A percentile compares a stretch with the other conserved stretches of the same genome.
These are phyloP conservation scores for human (Homo sapiens) DNA, from an alignment of 2,113 vertebrate genomes.

Conservation along the genomic window DNA sequence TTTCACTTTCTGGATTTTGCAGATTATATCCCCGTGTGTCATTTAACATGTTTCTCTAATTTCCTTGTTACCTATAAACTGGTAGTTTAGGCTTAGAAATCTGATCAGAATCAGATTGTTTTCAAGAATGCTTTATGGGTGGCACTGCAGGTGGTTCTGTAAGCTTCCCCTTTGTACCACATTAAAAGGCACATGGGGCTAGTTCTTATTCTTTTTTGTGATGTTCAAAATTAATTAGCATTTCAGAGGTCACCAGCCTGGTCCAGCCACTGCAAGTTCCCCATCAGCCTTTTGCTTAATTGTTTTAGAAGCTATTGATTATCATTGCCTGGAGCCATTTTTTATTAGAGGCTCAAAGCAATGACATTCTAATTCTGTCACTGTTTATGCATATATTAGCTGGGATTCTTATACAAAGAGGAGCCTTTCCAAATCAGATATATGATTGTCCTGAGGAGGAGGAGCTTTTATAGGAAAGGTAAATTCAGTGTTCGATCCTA, in stretches of 20 bases:
- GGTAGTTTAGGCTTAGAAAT: not conserved
- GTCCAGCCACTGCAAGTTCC: not conserved
- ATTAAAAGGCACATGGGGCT: not conserved
- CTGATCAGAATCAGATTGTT: not conserved
- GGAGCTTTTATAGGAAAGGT: conserved; percentile 13
- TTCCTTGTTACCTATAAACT: not conserved
- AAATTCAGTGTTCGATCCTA: not conserved
- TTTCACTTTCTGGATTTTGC: conserved; percentile 7
- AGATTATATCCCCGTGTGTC: not conserved
- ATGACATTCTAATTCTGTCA: not conserved
- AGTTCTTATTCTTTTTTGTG: not conserved
- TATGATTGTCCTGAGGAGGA: not conserved
- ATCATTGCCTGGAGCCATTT: not conserved
- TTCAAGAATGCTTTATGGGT: not conserved
- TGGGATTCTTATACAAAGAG: not conserved
- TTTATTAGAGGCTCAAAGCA: not conserved
- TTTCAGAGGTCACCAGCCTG: not conserved
- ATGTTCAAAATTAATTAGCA: not conserved
- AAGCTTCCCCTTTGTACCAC: not conserved
- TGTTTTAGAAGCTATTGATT: conserved; percentile 31
- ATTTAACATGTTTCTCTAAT: not conserved
- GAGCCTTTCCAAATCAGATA: not conserved
- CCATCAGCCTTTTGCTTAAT: not conserved
- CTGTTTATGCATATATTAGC: not conserved
- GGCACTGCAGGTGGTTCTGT: not conserved